Conservation (phyloP, 2,113 vertebrate genomes). For the Scortum barcoo region DNA sequence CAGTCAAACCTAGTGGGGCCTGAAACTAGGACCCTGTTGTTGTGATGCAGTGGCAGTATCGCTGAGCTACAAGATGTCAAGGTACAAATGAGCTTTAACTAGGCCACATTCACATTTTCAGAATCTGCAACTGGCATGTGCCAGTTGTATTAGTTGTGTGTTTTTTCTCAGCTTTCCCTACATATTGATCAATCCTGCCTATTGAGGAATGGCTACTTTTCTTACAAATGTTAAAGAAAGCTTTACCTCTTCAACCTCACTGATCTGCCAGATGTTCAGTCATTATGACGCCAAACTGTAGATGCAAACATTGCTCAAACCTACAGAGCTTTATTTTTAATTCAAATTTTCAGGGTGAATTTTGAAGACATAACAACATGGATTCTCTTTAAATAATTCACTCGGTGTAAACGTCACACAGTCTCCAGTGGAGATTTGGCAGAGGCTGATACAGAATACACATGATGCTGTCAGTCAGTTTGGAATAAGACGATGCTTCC, state of each 20-base stretch:
- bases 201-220: background rate
- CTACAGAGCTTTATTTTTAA: background rate
- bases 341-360: background rate
- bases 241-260: background rate
- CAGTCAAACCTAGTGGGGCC: background rate
- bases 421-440: slow-evolving; percentile 8
- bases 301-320: slow-evolving; percentile 7
- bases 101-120: slow-evolving; percentile 14
- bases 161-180: background rate
- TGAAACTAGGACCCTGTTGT: background rate
- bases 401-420: slow-evolving; percentile 1
- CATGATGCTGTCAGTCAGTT: background rate
- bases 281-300: background rate
- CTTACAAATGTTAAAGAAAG: background rate
- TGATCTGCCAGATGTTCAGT: background rate
- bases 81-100: background rate
- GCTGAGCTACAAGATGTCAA: slow-evolving; percentile 19
- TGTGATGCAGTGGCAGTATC: slow-evolving; percentile 5
- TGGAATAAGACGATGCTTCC: background rate
- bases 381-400: slow-evolving; percentile 12
- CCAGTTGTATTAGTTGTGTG: background rate
- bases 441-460: background rate
- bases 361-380: background rate
- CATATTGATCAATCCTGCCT: background rate
- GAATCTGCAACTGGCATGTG: background rate